Base-by-base conservation (phyloP, 92 coral and sea anemone genomes). In the Chrysogorgia sp. region DNA sequence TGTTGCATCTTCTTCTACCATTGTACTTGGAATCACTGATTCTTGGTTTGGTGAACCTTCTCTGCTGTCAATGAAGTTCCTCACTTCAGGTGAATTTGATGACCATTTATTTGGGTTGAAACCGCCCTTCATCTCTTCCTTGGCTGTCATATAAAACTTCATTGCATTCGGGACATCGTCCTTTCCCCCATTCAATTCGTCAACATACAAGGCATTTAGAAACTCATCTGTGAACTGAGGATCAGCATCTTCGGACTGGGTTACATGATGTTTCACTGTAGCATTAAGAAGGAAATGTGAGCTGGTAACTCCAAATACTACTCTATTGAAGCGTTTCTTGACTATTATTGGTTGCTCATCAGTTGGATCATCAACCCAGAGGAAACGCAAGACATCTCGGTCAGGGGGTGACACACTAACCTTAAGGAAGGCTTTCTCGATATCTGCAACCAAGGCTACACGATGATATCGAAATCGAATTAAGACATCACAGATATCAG, bases 261-360 rank as follows among this genome's bases (percentile, higher is more conserved):
- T n/a, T 8, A 43, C 10, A 29, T 84, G 88, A 65, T 67, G 28
- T 35, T 41, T 32, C 4, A 86, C 33, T 19, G 90, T 87, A 14
- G 30, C 90, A 55, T 86, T 82, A 25, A 86, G 63, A 37, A 87
- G 75, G 45, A 87, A 87, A 0, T 88, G 90, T 10, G 84, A 76
- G 4, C 68, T 63, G 20, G 80, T 83, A 23, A 85, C 9, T 2
- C 86, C 83, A 34, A 86, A 86, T 15, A 82, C 83, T 25, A 86
- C 86, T 14, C 90, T 50, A 30, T 60, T 55, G 58, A 88, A 88
- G 26, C 89, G 63, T 63, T 59, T 60, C 1, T 58, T 82, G 19
- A 74, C 53, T 19, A 82, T 19, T 41, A 61, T 22, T 3, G 86
- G 82, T 2, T 14, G 35, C 25, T 71, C 74, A 56, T 60, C 57